Evolutionary conservation across 2,888 invertebrate genomes (phyloP), one percentile per base, ranked within the genome.

Genomic region (Trichopria drosophilae): DNA sequence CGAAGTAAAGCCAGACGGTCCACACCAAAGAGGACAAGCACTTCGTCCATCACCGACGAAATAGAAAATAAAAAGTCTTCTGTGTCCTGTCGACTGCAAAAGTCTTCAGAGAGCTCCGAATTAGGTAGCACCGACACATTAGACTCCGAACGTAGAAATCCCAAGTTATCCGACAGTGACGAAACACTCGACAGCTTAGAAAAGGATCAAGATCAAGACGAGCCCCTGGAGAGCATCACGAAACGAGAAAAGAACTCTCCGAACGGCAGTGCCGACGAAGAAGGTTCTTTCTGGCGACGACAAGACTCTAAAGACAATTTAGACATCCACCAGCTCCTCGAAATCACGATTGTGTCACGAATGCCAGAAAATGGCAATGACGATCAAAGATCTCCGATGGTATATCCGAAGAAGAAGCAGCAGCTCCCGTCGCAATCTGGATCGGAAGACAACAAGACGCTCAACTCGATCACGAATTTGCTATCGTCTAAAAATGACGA

Each of bases 131-230:
- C 72, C 6, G 74, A 75, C 23, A 75, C 75, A 1, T 45, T 73
- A 3, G 70, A 73, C 42, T 74, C 72, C 0, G 73, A 75, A 34
- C 66, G 68, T 36, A 64, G 70, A 32, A 71, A 71, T 37, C 44
- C 48, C 13, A 74, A 73, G 34, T 73, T 68, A 4, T 73, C 69
- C 5, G 74, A 69, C 45, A 75, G 73, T 51, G 72, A 71, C 0
- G 73, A 74, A 45, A 74, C 75, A 4, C 58, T 75, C 22, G 75
- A 75, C 41, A 75, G 75, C 44, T 63, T 75, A 12, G 74, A 75
- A 31, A 72, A 69, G 34, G 71, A 72, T 12, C 49, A 41, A 7
- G 42, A 42, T 1, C 43, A 20, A 36, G 24, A 15, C 10, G 43
- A 22, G 35, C 13, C 32, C 5, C 35, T 67, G 26, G 67, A 71